Percentiles rank a stretch among this genome's conserved stretches.
Conservation (phyloP, 2,113 vertebrate species). For the Apistogramma diplotaenia region DNA sequence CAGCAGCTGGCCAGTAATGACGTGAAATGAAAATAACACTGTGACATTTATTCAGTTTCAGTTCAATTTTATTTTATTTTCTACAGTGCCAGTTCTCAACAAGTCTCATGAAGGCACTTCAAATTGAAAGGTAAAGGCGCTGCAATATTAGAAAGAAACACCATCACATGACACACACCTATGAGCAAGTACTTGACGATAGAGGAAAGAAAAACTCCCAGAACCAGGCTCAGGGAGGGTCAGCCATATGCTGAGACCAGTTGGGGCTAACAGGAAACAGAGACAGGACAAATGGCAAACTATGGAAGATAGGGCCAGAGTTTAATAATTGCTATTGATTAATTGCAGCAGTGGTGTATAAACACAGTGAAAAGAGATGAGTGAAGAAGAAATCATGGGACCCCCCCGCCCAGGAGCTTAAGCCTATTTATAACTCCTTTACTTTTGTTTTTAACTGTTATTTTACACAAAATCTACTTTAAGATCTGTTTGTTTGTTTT, state of each 20-base stretch:
- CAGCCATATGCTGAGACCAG: not conserved
- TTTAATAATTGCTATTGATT: not conserved
- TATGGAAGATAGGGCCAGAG: not conserved
- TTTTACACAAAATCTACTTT: not conserved
- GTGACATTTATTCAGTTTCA: not conserved
- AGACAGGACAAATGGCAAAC: not conserved
- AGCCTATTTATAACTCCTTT: not conserved
- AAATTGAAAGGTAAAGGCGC: not conserved
- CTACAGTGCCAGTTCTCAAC: not conserved
- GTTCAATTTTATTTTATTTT: not conserved
- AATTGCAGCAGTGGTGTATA: not conserved
- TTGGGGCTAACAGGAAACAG: not conserved
- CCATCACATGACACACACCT: not conserved
- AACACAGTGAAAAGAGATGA: not conserved
- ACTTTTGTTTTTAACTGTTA: not conserved
- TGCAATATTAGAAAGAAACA: not conserved
- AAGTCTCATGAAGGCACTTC: not conserved
- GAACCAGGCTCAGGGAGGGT: too few relatives aligned
- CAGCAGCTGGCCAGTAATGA: too few relatives aligned
- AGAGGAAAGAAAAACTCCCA: not conserved
- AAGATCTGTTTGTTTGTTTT: too few relatives aligned
- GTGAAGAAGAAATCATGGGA: not conserved
- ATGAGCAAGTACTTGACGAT: not conserved
- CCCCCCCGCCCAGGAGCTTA: rapidly evolving
- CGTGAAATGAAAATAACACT: too few relatives aligned